Evolutionary conservation across 2,113 vertebrate genomes (phyloP), one percentile per base, ranked within the genome.

Genomic region (Ptilorrhoa leucosticta): DNA sequence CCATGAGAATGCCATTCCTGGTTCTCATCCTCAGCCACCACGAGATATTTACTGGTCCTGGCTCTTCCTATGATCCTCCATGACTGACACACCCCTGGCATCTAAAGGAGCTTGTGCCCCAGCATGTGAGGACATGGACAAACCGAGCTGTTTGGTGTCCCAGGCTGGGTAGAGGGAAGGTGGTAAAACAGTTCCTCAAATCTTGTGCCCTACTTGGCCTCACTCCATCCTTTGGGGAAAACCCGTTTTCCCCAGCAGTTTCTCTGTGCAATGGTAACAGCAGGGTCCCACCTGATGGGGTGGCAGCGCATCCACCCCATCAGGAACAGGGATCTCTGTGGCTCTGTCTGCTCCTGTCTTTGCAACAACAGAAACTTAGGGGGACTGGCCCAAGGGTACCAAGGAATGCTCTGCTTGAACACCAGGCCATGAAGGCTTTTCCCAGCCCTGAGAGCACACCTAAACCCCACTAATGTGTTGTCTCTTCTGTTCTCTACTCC

Each of bases 251-350:
- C 16, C 21, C 33, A 54, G 15, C 11, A 50, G 23, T 37, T 31
- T 70, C 54, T 70, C 17, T 48, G 39, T 21, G 40, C 8, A 8
- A 13, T 48, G 72, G n/a, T 12, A 9, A 27, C 6, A 31, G 26
- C 26, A 81, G 45, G 11, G 33, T n/a, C 66, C 10, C 15, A 16
- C 10, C 19, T 0, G 0, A 7, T 3, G 1, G 13, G 17, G 44
- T 11, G 27, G 16, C 28, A 54, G 63, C 57, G 39, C 19, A 27
- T 65, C 12, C n/a, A 19, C 1, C 1, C 56, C 37, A 24, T 57
- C 63, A 45, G 53, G 63, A 61, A 77, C 2, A 26, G 53, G n/a
- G 22, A 47, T 10, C 20, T 61, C 30, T 42, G 27, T 1, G 3
- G 18, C 37, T 6, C 2, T 70, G 57, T 37, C 53, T 2, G 1